These are phyloP conservation scores for Drosophila melanica DNA, from an alignment of 1,140 invertebrate species.

Conservation along the genomic window DNA sequence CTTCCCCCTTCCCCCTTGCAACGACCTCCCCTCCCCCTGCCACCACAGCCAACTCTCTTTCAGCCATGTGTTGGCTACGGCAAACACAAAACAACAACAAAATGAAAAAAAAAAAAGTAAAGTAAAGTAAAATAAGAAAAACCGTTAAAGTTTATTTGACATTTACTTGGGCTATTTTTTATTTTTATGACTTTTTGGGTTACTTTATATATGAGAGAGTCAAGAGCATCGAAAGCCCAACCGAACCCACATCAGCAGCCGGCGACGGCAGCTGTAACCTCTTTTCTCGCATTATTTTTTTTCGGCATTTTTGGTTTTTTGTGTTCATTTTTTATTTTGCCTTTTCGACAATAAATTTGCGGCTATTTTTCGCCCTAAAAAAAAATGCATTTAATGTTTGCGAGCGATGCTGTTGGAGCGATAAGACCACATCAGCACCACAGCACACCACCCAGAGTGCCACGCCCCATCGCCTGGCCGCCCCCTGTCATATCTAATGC, in stretches of 20 bases:
- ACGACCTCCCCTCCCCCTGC: background rate
- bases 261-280: slow-evolving; percentile 8
- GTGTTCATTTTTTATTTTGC: background rate
- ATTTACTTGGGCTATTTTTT: slow-evolving; percentile 83
- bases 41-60: background rate
- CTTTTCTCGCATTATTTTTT: slow-evolving; percentile 33
- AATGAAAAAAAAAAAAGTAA: slow-evolving; percentile 34
- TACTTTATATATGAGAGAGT: slow-evolving; percentile 47
- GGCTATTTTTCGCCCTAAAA: slow-evolving; percentile 38
- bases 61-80: slow-evolving; percentile 14
- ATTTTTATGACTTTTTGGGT: slow-evolving; percentile 77
- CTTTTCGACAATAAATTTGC: slow-evolving; percentile 44
- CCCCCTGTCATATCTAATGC: slow-evolving; percentile 55
- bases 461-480: background rate
- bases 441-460: background rate
- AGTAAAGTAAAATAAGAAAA: slow-evolving; percentile 56
- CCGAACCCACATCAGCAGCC: slow-evolving; percentile 14
- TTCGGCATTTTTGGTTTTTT: slow-evolving; percentile 5
- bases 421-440: slow-evolving; percentile 12
- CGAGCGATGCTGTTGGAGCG: slow-evolving; percentile 14
- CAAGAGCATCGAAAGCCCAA: slow-evolving; percentile 7
- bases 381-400: slow-evolving; percentile 21
- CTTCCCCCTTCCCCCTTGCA: background rate
- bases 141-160: slow-evolving; percentile 83
- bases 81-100: slow-evolving; percentile 22